These are phyloP conservation scores for Paramuricea clavata DNA, from an alignment of 92 coral and sea anemone genomes.

Conservation along the genomic window DNA sequence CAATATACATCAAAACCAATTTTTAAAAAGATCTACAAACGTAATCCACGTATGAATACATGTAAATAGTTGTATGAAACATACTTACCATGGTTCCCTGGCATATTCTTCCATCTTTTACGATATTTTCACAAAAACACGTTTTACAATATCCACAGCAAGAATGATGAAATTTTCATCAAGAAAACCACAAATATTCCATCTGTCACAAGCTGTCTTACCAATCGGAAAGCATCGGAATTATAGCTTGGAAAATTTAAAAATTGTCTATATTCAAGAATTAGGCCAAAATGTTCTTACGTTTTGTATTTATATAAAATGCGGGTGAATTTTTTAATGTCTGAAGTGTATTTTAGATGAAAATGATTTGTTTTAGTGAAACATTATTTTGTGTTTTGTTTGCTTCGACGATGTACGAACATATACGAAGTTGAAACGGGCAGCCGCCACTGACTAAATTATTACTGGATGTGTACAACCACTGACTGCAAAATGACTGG, in stretches of 20 bases:
- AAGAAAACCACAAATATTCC: background rate
- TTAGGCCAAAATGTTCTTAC: background rate
- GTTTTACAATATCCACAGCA: background rate
- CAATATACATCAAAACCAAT: too few relatives aligned
- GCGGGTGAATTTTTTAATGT: background rate
- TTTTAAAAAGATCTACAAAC: too few relatives aligned
- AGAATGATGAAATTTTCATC: background rate
- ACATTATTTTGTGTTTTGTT: too few relatives aligned
- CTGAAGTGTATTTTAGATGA: background rate
- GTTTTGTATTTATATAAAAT: too few relatives aligned
- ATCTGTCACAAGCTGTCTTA: background rate
- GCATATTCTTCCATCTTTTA: slow-evolving; percentile 98
- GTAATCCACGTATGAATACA: too few relatives aligned
- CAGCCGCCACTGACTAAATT: background rate
- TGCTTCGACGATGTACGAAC: background rate
- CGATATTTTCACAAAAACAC: background rate
- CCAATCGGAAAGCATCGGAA: background rate
- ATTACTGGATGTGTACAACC: background rate
- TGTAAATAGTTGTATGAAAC: background rate
- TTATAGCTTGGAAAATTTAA: background rate
- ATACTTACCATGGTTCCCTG: slow-evolving; percentile 95
- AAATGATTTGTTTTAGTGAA: too few relatives aligned
- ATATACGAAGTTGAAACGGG: background rate
- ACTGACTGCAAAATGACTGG: background rate
- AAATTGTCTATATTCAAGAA: background rate